These are phyloP conservation scores for Ploceus nigricollis DNA, from an alignment of 2,113 vertebrate genomes.

Conservation along the genomic window DNA sequence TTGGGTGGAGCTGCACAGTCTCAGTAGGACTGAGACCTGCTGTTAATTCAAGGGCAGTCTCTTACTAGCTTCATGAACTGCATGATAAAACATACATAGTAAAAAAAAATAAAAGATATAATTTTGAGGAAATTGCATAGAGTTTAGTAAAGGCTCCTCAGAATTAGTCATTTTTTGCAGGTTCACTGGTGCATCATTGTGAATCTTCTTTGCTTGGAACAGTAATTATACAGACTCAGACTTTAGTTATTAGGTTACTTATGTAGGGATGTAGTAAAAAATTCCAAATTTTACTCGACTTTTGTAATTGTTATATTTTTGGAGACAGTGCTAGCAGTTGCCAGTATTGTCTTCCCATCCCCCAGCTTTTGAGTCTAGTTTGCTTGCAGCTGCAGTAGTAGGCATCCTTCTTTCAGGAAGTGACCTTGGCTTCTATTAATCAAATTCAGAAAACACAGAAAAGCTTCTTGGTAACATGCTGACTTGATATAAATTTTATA, in stretches of 20 bases:
- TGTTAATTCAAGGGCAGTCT: slow-evolving; percentile 19
- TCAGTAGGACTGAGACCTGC: neutral
- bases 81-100: neutral
- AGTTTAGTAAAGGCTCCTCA: neutral
- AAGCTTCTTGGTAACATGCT: slow-evolving; percentile 77
- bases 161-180: neutral
- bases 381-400: slow-evolving; percentile 75
- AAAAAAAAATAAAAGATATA: neutral
- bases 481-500: slow-evolving; percentile 77
- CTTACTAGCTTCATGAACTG: neutral
- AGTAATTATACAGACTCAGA: neutral
- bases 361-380: slow-evolving; percentile 45
- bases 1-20: slow-evolving; percentile 12
- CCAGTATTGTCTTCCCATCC: slow-evolving; percentile 35
- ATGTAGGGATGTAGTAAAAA: neutral
- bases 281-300: neutral
- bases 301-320: neutral
- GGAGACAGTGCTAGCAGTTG: slow-evolving; percentile 43
- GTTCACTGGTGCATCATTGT: neutral
- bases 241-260: neutral
- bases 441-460: slow-evolving; percentile 78
- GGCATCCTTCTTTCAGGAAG: slow-evolving; percentile 79
- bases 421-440: slow-evolving; percentile 82
- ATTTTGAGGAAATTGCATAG: neutral
- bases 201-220: neutral